Base-by-base conservation (phyloP, 2,797 vertebrate genomes). In the Falco concolor region DNA sequence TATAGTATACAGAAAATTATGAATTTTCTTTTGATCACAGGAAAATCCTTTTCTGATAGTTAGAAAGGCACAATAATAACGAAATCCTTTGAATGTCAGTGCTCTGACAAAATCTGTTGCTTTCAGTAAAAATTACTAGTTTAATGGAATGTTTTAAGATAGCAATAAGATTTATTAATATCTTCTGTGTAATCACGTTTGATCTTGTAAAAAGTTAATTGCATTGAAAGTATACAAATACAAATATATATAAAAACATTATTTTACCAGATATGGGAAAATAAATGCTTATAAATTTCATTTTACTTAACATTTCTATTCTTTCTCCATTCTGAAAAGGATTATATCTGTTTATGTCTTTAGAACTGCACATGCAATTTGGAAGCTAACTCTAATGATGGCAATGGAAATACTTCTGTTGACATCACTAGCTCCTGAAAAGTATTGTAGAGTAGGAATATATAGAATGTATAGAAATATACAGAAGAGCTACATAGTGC, bases 81-180 rank as follows among this genome's bases (percentile, higher is more conserved):
- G 82, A 27, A 14, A 40, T 80, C 50, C 8, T 76, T 84, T 88
- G 50, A 87, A 79, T 74, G 80, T 89, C 40, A 74, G 36, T 15
- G 6, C 16, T 95, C 38, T 89, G 70, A 90, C 61, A 96, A 97
- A 94, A 93, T 91, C 38, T 42, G 12, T 52, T 59, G 25, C 54
- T 96, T 97, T 86, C 20, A 88, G 17, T 27, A 47, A 8, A 96
- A 97, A 78, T 93, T 89, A 64, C 80, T 84, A 63, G 13, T 91
- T 95, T 90, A 75, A 53, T 86, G 56, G 8, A 80, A 78, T 77
- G 38, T 78, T 95, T 95, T 92, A 89, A 89, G 49, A 70, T 25
- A 80, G 4, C 50, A 61, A 32, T 79, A 22, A 45, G 17, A 73
- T 64, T 87, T 82, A 57, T 75, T 64, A 73, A 72, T 74, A 38